Base-by-base conservation (phyloP, 2,113 vertebrate genomes). In the Anhinga rufa region DNA sequence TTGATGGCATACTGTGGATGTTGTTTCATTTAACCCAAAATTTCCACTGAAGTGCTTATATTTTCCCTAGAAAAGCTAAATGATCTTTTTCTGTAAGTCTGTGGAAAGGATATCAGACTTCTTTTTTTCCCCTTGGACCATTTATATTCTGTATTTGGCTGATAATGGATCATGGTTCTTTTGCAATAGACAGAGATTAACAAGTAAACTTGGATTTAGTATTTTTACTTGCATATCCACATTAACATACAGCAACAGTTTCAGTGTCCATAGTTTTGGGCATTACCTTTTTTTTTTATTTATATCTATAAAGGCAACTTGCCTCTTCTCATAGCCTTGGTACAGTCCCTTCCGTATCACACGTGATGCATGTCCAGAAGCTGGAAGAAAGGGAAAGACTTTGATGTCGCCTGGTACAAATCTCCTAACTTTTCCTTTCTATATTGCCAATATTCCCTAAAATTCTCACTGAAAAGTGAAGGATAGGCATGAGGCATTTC, bases 341-440 rank as follows among this genome's bases (percentile, higher is more conserved):
- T 49, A 54, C 1, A 1, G 20, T 31, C 44, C 19, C 29, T 75
- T 82, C 36, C 2, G 2, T 28, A 46, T 16, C 28, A 57, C 57
- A 40, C 0, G 0, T 9, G 11, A 36, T 15, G 2, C 17, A 38
- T 6, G 10, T 10, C 9, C 14, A 28, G 9, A 88, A 9, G 9
- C 42, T 20, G 13, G 52, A 85, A 78, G 19, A 75, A 89, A 78
- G 12, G 8, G 9, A 38, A 87, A 64, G 14, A 79, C 21, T 32
- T 81, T 15, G 1, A 48, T 25, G 13, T 28, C 7, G 46, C 17
- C 64, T 82, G 28, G 31, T 29, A 76, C 29, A 82, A 57, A 78
- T 21, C 4, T 58, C 24, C 2, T 26, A 51, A 60, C 15, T 72
- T 62, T 55, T 61, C 83, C 72, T 82, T 74, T 62, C 60, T 83